Evolutionary conservation across 1,140 invertebrate genomes (phyloP).

Genomic region (Ceratoteleas bidentatus): DNA sequence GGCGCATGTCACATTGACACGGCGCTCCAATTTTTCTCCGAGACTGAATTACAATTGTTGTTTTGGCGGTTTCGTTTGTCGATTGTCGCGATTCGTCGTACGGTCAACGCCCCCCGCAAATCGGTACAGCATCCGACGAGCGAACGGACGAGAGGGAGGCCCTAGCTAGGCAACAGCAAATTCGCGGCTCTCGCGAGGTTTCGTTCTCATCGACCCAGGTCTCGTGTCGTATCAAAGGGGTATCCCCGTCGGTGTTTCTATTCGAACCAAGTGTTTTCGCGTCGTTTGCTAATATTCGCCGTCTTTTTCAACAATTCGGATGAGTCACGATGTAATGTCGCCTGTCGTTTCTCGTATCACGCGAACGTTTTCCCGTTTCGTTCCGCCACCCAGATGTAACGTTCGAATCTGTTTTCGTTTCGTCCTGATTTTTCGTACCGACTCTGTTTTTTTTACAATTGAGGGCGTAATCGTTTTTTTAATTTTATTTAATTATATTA

Average conservation of each 20-base stretch:
- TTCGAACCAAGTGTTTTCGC: slow-evolving; percentile 43
- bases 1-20: slow-evolving; percentile 15
- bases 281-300: slow-evolving; percentile 32
- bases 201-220: slow-evolving; percentile 27
- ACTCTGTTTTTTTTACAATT: no score
- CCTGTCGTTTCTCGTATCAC: background rate
- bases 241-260: slow-evolving; percentile 30
- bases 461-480: no score
- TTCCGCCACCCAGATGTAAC: background rate
- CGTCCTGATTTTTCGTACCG: no score
- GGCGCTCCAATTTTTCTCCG: slow-evolving; percentile 45
- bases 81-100: slow-evolving; percentile 46
- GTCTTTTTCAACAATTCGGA: slow-evolving; percentile 7
- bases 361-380: background rate
- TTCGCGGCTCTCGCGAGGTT: slow-evolving; percentile 15
- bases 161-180: no score
- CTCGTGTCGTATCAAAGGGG: slow-evolving; percentile 20
- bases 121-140: no score
- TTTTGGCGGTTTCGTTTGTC: slow-evolving; percentile 46
- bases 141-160: no score
- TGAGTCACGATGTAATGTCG: slow-evolving; percentile 36
- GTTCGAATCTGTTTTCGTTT: no score
- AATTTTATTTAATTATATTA: slow-evolving; percentile 6
- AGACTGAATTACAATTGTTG: slow-evolving; percentile 45
- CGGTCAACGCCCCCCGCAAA: no score